Evolutionary conservation across 37 sponge, comb jelly and placozoan genomes (phyloP), one percentile per base, ranked within the genome.

Genomic region (Spongilla lacustris): DNA sequence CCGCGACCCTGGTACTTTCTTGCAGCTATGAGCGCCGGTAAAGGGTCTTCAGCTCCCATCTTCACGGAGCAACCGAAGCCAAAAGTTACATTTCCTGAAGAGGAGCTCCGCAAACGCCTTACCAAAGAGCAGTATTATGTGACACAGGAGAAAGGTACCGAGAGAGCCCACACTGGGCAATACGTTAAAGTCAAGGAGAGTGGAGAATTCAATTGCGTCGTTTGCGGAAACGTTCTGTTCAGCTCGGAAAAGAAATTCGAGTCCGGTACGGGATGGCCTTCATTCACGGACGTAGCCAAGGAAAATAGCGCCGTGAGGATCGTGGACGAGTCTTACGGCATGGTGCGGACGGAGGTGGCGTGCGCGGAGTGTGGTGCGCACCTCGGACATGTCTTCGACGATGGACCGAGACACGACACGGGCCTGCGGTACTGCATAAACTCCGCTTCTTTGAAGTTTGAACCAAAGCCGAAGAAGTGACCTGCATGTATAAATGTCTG

Each of bases 381-480:
- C 41, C 88, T 91, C 27, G 92, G 92, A 25, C 92, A 91, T 77
- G 88, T 87, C 80, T 91, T 91, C 67, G 75, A 78, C 73, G 92
- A 91, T 72, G 92, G 92, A 25, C 92, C 92, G 24, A 22, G 58
- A 75, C 19, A 72, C 14, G 81, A 69, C 50, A 84, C 88, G 73
- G 88, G 88, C 29, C 27, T 77, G 34, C 68, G 92, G 26, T 91
- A 91, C 84, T 91, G 92, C 84, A 91, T 91, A 71, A 91, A 91
- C 38, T 86, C 87, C 11, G 75, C 73, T 21, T 91, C 91, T 30
- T 79, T 91, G 25, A 86, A 91, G 31, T 86, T 91, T 49, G 49
- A 91, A 41, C n/a, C 32, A 30, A 26, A 82, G 37, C 37, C 35
- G 23, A 31, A 76, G 32, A 66, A 66, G 46, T 12, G 34, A 81